A percentile compares a stretch with the other conserved stretches of the same genome.
phyloP scores from a whole-genome alignment of 2,113 vertebrate species.

The Seriola dumerili region DNA sequence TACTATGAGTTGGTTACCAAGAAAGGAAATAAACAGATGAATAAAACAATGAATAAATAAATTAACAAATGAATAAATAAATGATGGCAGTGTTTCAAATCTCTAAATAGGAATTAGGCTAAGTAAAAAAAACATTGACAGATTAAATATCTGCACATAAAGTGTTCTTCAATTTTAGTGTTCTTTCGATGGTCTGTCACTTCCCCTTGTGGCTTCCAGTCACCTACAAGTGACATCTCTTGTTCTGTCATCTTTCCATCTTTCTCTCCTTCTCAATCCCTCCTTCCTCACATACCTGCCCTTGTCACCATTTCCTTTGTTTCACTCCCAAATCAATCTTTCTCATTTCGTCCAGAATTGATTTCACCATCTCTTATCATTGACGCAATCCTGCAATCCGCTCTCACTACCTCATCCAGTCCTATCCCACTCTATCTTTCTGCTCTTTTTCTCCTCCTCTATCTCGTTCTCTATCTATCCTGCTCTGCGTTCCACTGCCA shows the following conservation, averaged over 20 bases:
- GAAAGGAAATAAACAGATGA: conserved; percentile 27
- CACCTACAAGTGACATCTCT: conserved; percentile 48
- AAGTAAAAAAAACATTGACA: neutral
- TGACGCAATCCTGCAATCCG: conserved; percentile 58
- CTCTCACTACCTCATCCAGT: conserved; percentile 42
- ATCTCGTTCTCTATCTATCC: conserved; percentile 36
- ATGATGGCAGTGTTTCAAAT: conserved; percentile 1
- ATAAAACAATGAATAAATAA: conserved; percentile 16
- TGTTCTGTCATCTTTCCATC: conserved; percentile 42
- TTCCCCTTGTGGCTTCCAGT: conserved; percentile 17
- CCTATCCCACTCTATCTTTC: conserved; percentile 43
- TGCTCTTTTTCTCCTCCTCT: conserved; percentile 45
- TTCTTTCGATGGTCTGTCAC: neutral
- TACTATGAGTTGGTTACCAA: neutral
- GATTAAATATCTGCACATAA: neutral
- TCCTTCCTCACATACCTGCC: conserved; percentile 29
- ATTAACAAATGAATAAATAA: conserved; percentile 20
- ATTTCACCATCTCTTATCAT: conserved; percentile 74
- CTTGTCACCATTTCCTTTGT: conserved; percentile 70
- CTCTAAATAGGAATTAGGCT: conserved; percentile 7
- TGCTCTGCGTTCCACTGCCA: conserved; percentile 44
- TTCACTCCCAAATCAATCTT: conserved; percentile 78
- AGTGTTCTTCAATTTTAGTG: neutral
- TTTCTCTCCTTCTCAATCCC: neutral
- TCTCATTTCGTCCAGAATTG: conserved; percentile 80